phyloP scores from a whole-genome alignment of 2,888 invertebrate genomes.

The Glyphotaelius pellucidus region DNA sequence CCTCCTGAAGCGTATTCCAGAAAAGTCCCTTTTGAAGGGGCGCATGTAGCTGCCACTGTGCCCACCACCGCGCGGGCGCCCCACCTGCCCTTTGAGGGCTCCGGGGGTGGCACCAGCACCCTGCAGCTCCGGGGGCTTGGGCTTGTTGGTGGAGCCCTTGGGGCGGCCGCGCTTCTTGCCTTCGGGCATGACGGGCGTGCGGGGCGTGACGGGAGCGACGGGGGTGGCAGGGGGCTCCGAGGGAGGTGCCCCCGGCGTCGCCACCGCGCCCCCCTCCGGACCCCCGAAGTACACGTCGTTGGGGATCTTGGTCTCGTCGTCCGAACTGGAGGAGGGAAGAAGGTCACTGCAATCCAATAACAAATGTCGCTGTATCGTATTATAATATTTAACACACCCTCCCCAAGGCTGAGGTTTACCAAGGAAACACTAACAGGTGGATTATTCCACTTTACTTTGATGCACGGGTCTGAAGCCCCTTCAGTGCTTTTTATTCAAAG shows the following conservation, averaged over 20 bases:
- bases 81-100: slow-evolving; percentile 67
- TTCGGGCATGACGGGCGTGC: slow-evolving; percentile 67
- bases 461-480: neutral
- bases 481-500: neutral
- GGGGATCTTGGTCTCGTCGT: slow-evolving; percentile 66
- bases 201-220: slow-evolving; percentile 5
- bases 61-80: slow-evolving; percentile 70
- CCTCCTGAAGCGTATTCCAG: slow-evolving; percentile 77
- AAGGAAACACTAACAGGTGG: neutral
- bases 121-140: slow-evolving; percentile 70
- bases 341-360: slow-evolving; percentile 5
- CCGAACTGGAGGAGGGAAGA: slow-evolving; percentile 49
- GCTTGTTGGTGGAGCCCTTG: slow-evolving; percentile 77
- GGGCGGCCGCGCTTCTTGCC: slow-evolving; percentile 76
- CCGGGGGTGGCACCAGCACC: slow-evolving; percentile 51
- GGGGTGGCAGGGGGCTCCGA: slow-evolving; percentile 33
- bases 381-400: neutral
- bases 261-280: slow-evolving; percentile 60
- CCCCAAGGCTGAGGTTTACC: too few relatives aligned
- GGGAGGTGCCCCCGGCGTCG: neutral
- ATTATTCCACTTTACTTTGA: neutral
- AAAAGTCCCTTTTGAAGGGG: slow-evolving; percentile 76
- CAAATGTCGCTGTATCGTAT: neutral
- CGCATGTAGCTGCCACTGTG: slow-evolving; percentile 72
- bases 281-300: slow-evolving; percentile 67